Conservation (phyloP, 2,113 vertebrate genomes). For the Labeo rohita region DNA sequence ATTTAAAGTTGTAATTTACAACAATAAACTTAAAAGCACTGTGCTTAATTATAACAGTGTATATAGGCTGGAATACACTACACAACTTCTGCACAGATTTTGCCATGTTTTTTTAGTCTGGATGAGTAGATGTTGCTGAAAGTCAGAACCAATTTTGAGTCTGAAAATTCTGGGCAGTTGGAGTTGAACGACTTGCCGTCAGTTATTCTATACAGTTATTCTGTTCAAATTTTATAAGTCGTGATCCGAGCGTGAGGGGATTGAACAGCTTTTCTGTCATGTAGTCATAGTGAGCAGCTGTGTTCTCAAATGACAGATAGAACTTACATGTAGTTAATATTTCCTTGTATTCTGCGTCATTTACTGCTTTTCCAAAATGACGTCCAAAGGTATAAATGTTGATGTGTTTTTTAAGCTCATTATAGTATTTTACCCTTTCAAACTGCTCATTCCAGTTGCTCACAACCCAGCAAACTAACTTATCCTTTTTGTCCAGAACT, state of each 20-base stretch:
- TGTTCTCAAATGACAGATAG: conserved; percentile 88
- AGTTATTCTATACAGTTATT: too few relatives aligned
- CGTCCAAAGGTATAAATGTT: conserved; percentile 81
- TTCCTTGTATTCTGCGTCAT: conserved; percentile 80
- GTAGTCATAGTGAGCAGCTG: conserved; percentile 82
- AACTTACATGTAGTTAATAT: conserved; percentile 85
- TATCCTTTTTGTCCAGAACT: conserved; percentile 74
- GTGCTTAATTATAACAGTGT: too few relatives aligned
- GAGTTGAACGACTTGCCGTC: too few relatives aligned
- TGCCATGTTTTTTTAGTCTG: too few relatives aligned
- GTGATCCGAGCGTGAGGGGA: conserved; percentile 79
- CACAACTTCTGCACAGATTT: too few relatives aligned
- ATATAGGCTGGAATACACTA: too few relatives aligned
- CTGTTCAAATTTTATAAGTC: too few relatives aligned
- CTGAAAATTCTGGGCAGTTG: too few relatives aligned
- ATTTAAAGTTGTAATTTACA: too few relatives aligned
- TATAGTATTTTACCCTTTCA: conserved; percentile 84
- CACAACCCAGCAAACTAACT: conserved; percentile 85
- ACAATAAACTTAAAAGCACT: too few relatives aligned
- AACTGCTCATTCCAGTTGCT: conserved; percentile 86
- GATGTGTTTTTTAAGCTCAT: conserved; percentile 82
- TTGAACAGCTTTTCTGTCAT: conserved; percentile 89
- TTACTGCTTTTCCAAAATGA: conserved; percentile 81
- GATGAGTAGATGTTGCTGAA: too few relatives aligned
- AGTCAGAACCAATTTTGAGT: too few relatives aligned